phyloP scores from a whole-genome alignment of 1,140 invertebrate genomes.

The Hycleus cichorii region DNA sequence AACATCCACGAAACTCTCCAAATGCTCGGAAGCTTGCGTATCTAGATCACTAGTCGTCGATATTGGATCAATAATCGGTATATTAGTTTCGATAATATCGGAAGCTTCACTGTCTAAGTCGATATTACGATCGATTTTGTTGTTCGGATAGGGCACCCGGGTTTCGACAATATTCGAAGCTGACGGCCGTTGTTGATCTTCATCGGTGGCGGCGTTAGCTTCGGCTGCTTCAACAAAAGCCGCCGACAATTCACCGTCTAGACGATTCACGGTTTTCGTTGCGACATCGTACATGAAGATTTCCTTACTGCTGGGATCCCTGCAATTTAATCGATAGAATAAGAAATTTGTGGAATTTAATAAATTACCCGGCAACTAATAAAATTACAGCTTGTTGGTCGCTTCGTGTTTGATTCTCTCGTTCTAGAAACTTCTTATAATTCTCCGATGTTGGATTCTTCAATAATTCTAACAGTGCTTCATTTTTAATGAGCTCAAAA shows the following conservation, averaged over 20 bases:
- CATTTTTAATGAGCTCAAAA: conserved; percentile 57
- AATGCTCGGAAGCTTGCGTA: conserved; percentile 27
- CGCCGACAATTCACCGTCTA: conserved; percentile 66
- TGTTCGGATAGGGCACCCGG: conserved; percentile 21
- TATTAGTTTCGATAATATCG: conserved; percentile 24
- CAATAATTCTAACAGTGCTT: conserved; percentile 64
- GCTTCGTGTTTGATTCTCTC: conserved; percentile 60
- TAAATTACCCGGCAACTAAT: conserved; percentile 65
- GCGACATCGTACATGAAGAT: conserved; percentile 79
- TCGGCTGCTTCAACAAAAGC: conserved; percentile 78
- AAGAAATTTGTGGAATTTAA: background rate
- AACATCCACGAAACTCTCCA: conserved; percentile 32
- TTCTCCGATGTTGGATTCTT: conserved; percentile 67
- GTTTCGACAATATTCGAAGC: conserved; percentile 23
- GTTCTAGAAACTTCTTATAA: conserved; percentile 70
- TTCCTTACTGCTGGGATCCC: conserved; percentile 54
- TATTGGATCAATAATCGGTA: conserved; percentile 30
- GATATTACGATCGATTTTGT: conserved; percentile 11
- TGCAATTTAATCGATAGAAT: conserved; percentile 33
- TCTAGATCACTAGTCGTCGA: conserved; percentile 15
- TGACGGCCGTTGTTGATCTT: background rate
- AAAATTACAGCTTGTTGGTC: conserved; percentile 71
- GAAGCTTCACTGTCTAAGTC: conserved; percentile 25
- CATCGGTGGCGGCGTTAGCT: conserved; percentile 41
- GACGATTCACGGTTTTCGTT: conserved; percentile 58